Conservation (phyloP, 1,140 invertebrate species). For the Berghia stephanieae region DNA sequence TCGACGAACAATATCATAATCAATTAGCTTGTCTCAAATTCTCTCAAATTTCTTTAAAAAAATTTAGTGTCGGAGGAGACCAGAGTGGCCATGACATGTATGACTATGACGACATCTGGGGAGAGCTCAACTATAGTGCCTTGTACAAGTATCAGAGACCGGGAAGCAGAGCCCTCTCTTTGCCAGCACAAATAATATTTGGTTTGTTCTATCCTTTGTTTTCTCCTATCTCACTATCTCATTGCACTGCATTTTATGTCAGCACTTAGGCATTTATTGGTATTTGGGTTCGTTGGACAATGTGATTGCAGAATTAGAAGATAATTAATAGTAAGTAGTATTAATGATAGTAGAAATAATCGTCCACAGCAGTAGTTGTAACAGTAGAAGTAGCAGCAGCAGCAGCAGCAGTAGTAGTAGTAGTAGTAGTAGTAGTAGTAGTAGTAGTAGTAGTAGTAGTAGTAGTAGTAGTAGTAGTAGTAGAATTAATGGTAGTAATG, state of each 20-base stretch:
- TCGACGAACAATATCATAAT: no score
- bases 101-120: slow-evolving; percentile 49
- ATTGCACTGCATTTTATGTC: not conserved
- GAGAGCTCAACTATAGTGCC: slow-evolving; percentile 47
- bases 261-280: not conserved
- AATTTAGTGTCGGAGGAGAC: slow-evolving; percentile 62
- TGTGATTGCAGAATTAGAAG: no score
- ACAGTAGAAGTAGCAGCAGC: slow-evolving; percentile 13
- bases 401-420: slow-evolving; percentile 19
- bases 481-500: no score
- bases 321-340: no score
- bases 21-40: no score
- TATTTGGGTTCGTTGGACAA: no score
- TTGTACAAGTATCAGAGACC: slow-evolving; percentile 60
- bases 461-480: not conserved
- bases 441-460: slow-evolving; percentile 9
- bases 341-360: no score
- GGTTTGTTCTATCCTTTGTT: slow-evolving; percentile 32
- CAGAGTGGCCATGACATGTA: slow-evolving; percentile 54
- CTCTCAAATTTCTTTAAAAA: no score
- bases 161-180: slow-evolving; percentile 59
- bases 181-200: slow-evolving; percentile 47
- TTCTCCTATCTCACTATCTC: not conserved
- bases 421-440: slow-evolving; percentile 22
- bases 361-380: slow-evolving; percentile 13